Evolutionary conservation across 2,888 invertebrate genomes (phyloP).

Genomic region (Anthoptus insignis): DNA sequence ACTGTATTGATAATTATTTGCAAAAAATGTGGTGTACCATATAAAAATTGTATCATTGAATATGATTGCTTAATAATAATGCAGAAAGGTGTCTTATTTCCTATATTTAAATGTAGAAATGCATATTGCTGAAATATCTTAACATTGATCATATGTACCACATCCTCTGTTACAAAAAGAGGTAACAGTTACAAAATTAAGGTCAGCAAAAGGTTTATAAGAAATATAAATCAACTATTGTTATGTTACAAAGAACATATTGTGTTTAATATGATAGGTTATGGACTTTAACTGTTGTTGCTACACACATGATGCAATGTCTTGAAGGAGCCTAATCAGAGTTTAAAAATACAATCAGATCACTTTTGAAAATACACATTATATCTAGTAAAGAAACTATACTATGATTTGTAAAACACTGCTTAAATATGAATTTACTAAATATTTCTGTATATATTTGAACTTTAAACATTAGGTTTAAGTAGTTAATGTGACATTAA

Average conservation of each 20-base stretch:
- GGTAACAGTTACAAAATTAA: too few species aligned
- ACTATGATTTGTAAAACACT: slow-evolving; percentile 1
- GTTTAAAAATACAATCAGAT: not conserved
- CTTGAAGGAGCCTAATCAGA: not conserved
- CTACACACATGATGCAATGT: not conserved
- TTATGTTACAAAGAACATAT: too few species aligned
- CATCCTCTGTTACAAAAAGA: too few species aligned
- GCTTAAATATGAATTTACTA: slow-evolving; percentile 47
- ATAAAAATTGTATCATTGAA: not conserved
- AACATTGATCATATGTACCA: not conserved
- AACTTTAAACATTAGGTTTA: slow-evolving; percentile 74
- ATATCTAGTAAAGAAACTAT: not conserved
- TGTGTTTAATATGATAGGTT: too few species aligned
- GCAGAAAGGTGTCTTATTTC: not conserved
- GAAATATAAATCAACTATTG: too few species aligned
- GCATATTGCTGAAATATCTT: not conserved
- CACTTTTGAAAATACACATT: not conserved
- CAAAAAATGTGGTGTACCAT: not conserved
- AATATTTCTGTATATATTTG: slow-evolving; percentile 81
- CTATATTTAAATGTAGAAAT: not conserved
- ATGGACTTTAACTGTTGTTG: too few species aligned
- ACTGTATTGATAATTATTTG: not conserved
- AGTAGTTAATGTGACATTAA: slow-evolving; percentile 72
- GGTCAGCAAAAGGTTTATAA: too few species aligned
- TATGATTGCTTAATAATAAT: not conserved